A percentile compares a stretch with the other conserved stretches of the same genome.
Evolutionary conservation across 2,113 vertebrate species (phyloP).

Genomic region (Steatornis caripensis): DNA sequence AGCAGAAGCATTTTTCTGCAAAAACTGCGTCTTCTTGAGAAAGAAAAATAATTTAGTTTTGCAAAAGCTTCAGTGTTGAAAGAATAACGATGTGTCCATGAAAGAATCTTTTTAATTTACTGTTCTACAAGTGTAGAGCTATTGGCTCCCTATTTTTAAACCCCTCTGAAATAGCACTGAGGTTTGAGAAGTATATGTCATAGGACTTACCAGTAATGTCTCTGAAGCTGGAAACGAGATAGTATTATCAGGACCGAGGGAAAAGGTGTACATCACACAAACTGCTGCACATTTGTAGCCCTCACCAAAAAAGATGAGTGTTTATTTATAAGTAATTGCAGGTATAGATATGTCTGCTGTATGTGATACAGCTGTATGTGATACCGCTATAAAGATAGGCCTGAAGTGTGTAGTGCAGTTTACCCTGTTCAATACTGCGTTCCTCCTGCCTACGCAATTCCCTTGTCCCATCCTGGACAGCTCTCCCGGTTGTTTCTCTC

Average conservation of each 20-base stretch:
- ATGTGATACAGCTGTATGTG: not conserved
- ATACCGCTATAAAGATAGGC: rapidly evolving
- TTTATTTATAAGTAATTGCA: not conserved
- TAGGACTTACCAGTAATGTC: not conserved
- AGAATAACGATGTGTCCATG: not conserved
- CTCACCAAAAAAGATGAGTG: not conserved
- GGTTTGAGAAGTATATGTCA: rapidly evolving
- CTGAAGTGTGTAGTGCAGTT: rapidly evolving
- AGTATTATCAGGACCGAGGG: not conserved
- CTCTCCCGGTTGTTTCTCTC: not conserved
- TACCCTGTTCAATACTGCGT: rapidly evolving
- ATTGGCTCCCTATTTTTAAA: not conserved
- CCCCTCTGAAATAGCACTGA: not conserved
- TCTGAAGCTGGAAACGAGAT: not conserved
- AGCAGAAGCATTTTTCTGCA: not conserved
- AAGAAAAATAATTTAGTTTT: not conserved
- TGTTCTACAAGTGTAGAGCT: not conserved
- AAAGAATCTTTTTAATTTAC: not conserved
- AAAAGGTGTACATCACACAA: rapidly evolving
- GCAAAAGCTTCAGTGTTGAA: not conserved
- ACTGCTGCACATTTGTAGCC: not conserved
- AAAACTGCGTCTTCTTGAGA: not conserved
- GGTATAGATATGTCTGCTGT: rapidly evolving
- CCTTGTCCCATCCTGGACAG: not conserved
- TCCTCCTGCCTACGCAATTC: not conserved